Evolutionary conservation across 1,140 invertebrate genomes (phyloP).

Genomic region (Kradibia gibbosae): DNA sequence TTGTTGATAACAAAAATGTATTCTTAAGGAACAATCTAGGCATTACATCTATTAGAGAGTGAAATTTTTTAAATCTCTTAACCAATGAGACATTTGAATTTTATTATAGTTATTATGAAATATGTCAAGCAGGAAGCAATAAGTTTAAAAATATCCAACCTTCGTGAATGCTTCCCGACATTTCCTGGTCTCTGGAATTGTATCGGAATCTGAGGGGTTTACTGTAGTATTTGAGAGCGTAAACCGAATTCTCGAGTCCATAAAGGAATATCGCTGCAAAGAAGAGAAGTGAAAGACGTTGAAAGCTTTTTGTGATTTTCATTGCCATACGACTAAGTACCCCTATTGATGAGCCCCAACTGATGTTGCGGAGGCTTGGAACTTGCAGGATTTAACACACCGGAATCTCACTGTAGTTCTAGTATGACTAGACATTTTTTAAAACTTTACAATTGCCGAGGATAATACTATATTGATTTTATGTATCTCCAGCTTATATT

Average conservation of each 20-base stretch:
- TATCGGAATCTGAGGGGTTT: conserved; percentile 55
- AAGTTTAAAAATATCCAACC: conserved; percentile 27
- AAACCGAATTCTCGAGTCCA: background rate
- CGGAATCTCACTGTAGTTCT: conserved; percentile 12
- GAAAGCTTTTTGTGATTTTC: background rate
- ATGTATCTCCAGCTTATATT: background rate
- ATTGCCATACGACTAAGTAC: conserved; percentile 4
- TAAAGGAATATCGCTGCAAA: conserved; percentile 12
- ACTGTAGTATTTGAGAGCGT: conserved; percentile 48
- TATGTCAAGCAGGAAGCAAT: too few relatives aligned
- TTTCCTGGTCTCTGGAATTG: conserved; percentile 53
- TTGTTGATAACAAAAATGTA: background rate
- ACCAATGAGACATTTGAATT: background rate
- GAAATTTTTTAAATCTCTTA: background rate
- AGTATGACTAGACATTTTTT: background rate
- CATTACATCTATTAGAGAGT: background rate
- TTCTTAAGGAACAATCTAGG: background rate
- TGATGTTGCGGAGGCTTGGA: background rate
- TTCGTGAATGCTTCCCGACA: conserved; percentile 57
- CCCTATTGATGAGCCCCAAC: background rate
- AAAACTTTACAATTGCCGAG: background rate
- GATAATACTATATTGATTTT: conserved; percentile 32
- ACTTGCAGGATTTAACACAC: background rate
- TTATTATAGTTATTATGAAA: conserved; percentile 8
- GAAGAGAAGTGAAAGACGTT: background rate